Base-by-base conservation (phyloP, 2,113 vertebrate species). In the Rhadina sibilatrix region DNA sequence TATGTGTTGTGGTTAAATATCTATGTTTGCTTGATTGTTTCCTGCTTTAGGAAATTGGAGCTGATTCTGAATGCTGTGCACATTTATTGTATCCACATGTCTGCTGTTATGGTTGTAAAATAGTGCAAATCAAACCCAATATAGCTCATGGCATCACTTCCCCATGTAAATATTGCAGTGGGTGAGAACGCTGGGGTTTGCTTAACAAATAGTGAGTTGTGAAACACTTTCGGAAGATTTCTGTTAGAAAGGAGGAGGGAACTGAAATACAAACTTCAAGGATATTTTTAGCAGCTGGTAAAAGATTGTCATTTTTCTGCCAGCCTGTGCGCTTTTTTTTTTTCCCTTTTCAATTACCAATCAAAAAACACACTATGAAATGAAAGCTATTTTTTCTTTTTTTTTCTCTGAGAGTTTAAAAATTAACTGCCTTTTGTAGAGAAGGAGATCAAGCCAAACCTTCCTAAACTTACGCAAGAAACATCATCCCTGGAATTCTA, bases 261-360 rank as follows among this genome's bases (percentile, higher is more conserved):
- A 81, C 74, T 88, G 82, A 71, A 93, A 54, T 16, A 38, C 35
- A 54, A 79, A 28, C 61, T 46, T 71, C 23, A 47, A 20, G 72
- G 56, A 5, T 94, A 89, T 91, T 95, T 94, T 91, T 95, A 93
- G 90, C 77, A 89, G 52, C 77, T 87, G 44, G 74, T 78, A 47
- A 63, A 69, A 91, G 35, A 53, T 47, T 37, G 71, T 77, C 9
- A 10, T 91, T 94, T 90, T 84, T 38, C 70, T 81, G 53, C 52
- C 69, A 65, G 66, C 19, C 37, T 5, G 3, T 35, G 19, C 60
- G n/a, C 25, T 74, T 52, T 66, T 76, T 72, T n/a, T 60, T 65
- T 54, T 21, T 21, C n/a, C n/a, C n/a, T 46, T 27, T 54, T 27
- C 21, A 13, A 40, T 40, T 71, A 57, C 35, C 38, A 72, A 60